Percentiles rank a stretch among this genome's conserved stretches.
Evolutionary conservation across 2,888 invertebrate genomes (phyloP).

Genomic region (Altica lythri): DNA sequence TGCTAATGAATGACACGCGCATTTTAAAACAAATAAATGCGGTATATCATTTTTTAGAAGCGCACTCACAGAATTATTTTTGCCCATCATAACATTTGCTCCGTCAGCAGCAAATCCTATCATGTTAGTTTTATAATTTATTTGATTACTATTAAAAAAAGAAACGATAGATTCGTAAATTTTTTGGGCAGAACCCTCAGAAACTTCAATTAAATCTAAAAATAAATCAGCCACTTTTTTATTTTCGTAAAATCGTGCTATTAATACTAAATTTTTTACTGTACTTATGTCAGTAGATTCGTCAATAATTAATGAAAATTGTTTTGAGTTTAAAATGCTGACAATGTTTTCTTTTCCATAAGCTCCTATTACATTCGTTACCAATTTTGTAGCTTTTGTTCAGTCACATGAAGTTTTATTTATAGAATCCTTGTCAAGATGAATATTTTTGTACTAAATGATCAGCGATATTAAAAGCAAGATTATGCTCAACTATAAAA

Average conservation of each 20-base stretch:
- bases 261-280: conserved; percentile 23
- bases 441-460: not conserved
- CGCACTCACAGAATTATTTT: conserved; percentile 43
- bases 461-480: not conserved
- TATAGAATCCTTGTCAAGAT: not conserved
- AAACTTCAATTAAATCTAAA: conserved; percentile 37
- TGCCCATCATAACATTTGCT: conserved; percentile 49
- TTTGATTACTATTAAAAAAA: conserved; percentile 36
- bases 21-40: conserved; percentile 48
- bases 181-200: conserved; percentile 32
- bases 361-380: not conserved
- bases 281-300: conserved; percentile 28
- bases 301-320: conserved; percentile 32
- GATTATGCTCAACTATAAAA: not conserved
- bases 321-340: conserved; percentile 2
- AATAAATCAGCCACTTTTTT: conserved; percentile 23
- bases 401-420: not conserved
- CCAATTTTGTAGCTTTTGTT: conserved; percentile 2
- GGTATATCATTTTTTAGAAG: conserved; percentile 44
- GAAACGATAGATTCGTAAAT: conserved; percentile 35
- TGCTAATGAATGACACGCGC: conserved; percentile 49
- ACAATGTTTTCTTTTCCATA: not conserved
- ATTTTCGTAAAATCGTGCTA: conserved; percentile 15
- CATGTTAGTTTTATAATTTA: conserved; percentile 45
- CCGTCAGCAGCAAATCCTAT: conserved; percentile 51